Conservation (phyloP, 1,140 invertebrate species). For the Lepidotrigona ventralis region DNA sequence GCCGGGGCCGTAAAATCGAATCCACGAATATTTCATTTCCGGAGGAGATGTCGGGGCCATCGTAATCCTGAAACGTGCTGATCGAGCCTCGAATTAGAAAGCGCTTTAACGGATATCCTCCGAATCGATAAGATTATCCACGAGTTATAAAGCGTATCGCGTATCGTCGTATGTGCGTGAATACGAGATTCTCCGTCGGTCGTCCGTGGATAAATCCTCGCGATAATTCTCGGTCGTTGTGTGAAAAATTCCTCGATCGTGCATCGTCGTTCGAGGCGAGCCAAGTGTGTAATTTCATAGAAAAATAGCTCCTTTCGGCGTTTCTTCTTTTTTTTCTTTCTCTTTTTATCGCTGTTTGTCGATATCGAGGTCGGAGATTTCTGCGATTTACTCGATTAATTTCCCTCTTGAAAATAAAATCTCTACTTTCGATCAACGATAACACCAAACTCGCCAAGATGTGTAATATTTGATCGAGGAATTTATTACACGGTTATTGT, state of each 20-base stretch:
- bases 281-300: not conserved
- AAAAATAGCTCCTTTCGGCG: too few relatives aligned
- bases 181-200: not conserved
- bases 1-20: slow-evolving; percentile 5
- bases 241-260: not conserved
- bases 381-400: not conserved
- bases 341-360: not conserved
- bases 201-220: not conserved
- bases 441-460: not conserved
- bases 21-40: slow-evolving; percentile 36
- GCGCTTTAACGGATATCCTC: slow-evolving; percentile 23
- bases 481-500: not conserved
- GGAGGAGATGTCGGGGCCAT: not conserved
- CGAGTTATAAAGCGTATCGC: slow-evolving; percentile 19
- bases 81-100: slow-evolving; percentile 41
- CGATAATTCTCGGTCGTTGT: not conserved
- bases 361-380: not conserved
- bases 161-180: slow-evolving; percentile 10
- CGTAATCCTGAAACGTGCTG: slow-evolving; percentile 44
- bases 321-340: too few relatives aligned
- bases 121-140: slow-evolving; percentile 40
- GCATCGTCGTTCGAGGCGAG: not conserved
- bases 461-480: not conserved
- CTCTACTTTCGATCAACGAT: not conserved
- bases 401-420: not conserved